Evolutionary conservation across 2,797 vertebrate genomes (phyloP), one percentile per base, ranked within the genome.

Genomic region (Leptatherina wallacei): DNA sequence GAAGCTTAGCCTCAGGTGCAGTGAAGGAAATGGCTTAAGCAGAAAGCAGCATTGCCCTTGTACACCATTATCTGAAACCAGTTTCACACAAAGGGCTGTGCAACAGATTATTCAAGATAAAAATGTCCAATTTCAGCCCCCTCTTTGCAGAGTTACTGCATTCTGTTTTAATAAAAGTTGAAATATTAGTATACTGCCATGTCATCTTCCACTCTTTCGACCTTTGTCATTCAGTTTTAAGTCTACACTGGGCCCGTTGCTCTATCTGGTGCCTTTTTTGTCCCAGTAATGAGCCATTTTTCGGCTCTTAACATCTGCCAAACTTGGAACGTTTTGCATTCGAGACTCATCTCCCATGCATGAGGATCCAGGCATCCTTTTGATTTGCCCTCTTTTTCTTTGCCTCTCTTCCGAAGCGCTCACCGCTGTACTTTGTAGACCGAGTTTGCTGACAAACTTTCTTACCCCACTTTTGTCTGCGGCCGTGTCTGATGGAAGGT

Each of bases 231-330:
- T 90, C 85, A 65, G 75, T 89, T 92, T 91, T 74, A 87, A 89
- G 88, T 72, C 79, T 75, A 84, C 80, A 72, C 52, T 64, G 61
- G 70, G 73, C 80, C 84, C 49, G 51, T 85, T 74, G 77, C 89
- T 90, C 87, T 69, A 84, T 89, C 85, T 75, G 61, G 71, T 49
- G 76, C 81, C 83, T 86, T 82, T 86, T 85, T 84, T 85, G 84
- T 91, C 80, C 66, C 85, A 68, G 85, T 93, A 91, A 93, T 89
- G 90, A 93, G 88, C 73, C 84, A 82, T 89, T 93, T 92, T 93
- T 86, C 47, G 54, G 76, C 86, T 90, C 84, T 88, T 92, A 87
- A 90, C 90, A 91, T 91, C 90, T 90, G 90, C 88, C 88, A 89
- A 89, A 87, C 85, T 90, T 86, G 85, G 88, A 91, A 84, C 67